phyloP scores from a whole-genome alignment of 2,888 invertebrate genomes.

The Phyto melanocephala region DNA sequence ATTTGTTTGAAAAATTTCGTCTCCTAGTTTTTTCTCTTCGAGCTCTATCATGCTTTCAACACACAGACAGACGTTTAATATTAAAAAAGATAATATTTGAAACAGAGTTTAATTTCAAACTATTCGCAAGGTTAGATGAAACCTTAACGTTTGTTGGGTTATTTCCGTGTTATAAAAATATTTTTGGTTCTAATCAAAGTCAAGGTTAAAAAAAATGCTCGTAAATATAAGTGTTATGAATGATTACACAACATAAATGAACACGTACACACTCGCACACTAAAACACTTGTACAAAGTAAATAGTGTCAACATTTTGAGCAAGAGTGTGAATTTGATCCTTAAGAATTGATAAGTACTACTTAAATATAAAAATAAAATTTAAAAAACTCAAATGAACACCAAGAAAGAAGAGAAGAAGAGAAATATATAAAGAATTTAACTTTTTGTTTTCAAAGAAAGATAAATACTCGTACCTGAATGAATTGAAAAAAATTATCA shows the following conservation, averaged over 20 bases:
- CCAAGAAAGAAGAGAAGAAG: neutral
- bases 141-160: too few relatives aligned
- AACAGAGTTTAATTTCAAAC: too few relatives aligned
- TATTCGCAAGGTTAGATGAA: too few relatives aligned
- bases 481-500: conserved; percentile 45
- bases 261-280: conserved; percentile 6
- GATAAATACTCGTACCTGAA: conserved; percentile 14
- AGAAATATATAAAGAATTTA: neutral
- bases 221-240: conserved; percentile 32
- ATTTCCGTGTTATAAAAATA: too few relatives aligned
- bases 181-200: conserved; percentile 25
- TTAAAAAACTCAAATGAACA: conserved; percentile 4
- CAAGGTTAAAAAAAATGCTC: conserved; percentile 20
- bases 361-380: neutral
- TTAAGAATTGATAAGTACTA: conserved; percentile 51
- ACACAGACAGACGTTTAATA: too few relatives aligned
- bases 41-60: too few relatives aligned
- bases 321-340: conserved; percentile 39
- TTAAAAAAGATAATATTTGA: too few relatives aligned
- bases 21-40: too few relatives aligned
- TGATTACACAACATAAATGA: conserved; percentile 23
- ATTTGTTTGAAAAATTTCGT: too few relatives aligned
- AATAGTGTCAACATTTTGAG: conserved; percentile 8
- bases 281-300: neutral
- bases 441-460: conserved; percentile 6